Evolutionary conservation across 2,113 vertebrate species (phyloP).

Genomic region (Oreochromis tanganicae): DNA sequence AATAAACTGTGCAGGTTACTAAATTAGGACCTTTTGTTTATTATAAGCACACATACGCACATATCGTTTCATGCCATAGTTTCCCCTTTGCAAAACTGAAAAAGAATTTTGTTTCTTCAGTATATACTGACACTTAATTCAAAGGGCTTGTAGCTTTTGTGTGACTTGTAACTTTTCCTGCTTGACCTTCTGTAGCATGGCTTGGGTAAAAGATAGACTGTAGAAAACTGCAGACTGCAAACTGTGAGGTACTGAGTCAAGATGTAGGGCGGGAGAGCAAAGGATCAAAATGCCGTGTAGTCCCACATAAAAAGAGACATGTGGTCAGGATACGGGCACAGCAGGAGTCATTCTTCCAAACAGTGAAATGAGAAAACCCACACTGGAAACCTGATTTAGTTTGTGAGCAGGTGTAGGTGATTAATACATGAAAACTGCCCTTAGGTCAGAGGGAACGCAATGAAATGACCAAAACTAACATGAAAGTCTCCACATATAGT

Average conservation of each 20-base stretch:
- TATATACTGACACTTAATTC: not conserved
- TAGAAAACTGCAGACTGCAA: not conserved
- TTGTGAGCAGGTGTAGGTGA: not conserved
- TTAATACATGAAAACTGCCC: not conserved
- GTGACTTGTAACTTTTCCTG: not conserved
- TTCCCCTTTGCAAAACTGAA: not conserved
- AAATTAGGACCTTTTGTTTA: not conserved
- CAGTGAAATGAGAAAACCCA: not conserved
- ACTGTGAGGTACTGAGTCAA: not conserved
- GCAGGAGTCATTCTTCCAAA: not conserved
- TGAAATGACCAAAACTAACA: not conserved
- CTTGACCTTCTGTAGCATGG: not conserved
- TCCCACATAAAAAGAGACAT: not conserved
- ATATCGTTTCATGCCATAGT: not conserved
- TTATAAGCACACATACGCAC: not conserved
- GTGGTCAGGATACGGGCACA: fast-evolving
- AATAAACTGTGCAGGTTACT: not conserved
- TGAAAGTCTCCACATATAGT: not conserved
- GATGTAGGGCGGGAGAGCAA: not conserved
- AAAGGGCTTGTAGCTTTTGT: not conserved
- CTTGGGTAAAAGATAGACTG: not conserved
- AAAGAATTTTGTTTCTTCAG: fast-evolving
- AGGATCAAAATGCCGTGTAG: fast-evolving
- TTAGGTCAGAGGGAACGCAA: not conserved
- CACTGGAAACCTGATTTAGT: not conserved